Evolutionary conservation across 2,113 vertebrate species (phyloP), one percentile per base, ranked within the genome.

Genomic region (Gavialis gangeticus): DNA sequence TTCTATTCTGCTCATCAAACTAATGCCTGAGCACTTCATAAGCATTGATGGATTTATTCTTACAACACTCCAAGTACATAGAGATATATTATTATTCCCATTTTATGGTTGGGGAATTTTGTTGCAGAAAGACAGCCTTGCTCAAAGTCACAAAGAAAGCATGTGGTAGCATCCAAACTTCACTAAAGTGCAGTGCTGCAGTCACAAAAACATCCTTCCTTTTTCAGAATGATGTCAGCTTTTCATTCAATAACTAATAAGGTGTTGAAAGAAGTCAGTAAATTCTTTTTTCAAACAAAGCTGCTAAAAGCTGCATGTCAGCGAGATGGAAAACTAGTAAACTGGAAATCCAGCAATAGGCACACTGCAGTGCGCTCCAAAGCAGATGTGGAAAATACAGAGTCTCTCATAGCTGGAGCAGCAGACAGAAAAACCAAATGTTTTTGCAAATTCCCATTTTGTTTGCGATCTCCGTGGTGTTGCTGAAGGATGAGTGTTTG

Each of bases 1-100:
- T 95, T 95, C 88, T 96, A 95, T 95, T 92, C 93, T 86, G 75
- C 82, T 91, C 71, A 93, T 92, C 60, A 82, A 95, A 92, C 95
- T 89, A 96, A 95, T 95, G 95, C 81, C n/a, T 19, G 34, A 82
- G 71, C 8, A 37, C 34, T 22, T 73, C 69, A 75, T 90, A 96
- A 95, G 95, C 90, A 94, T 71, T 2, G 4, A 85, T 66, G 94
- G 95, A 94, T 96, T 94, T 95, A 93, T 77, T 95, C 85, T 95
- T 82, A 80, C 76, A 91, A 89, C 94, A 95, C 79, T 84, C 78
- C 60, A 69, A 82, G 69, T 16, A 19, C 67, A n/a, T 34, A 15
- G 79, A 95, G 97, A 93, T 11, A 9, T 27, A 59, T 57, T n/a
- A 88, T 84, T 96, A 82, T 87, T 92, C 77, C 85, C 79, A 95